Conservation (phyloP, 2,797 vertebrate genomes). For the Mormyrus hasselquistii region DNA sequence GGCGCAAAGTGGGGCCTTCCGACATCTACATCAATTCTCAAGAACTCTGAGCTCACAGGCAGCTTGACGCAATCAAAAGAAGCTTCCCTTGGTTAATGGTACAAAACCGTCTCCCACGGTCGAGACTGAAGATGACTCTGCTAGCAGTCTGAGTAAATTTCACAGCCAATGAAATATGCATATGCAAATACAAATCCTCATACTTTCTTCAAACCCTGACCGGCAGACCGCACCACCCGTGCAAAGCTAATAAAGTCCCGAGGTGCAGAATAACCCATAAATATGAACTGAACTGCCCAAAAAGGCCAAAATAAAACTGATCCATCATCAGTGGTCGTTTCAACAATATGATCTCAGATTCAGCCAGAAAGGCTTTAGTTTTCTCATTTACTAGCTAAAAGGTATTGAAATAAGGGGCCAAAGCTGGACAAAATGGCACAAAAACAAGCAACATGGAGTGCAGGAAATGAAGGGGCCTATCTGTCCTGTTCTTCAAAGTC, state of each 20-base stretch:
- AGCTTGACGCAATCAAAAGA: neutral
- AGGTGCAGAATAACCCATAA: slow-evolving; percentile 14
- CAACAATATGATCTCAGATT: neutral
- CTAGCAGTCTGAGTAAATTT: neutral
- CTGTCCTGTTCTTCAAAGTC: neutral
- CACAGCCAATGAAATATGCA: slow-evolving; percentile 9
- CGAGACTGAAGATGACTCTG: neutral
- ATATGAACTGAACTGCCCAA: neutral
- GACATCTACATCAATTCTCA: neutral
- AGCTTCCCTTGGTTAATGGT: neutral
- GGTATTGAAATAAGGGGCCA: neutral
- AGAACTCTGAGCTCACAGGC: neutral
- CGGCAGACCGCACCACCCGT: neutral
- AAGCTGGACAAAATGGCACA: neutral
- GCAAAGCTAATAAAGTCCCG: neutral
- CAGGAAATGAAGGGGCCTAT: neutral
- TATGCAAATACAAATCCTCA: slow-evolving; percentile 10
- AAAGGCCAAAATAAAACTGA: neutral
- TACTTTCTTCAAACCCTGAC: neutral
- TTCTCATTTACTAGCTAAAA: neutral
- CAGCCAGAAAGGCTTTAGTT: neutral
- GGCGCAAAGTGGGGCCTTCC: neutral
- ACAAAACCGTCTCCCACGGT: slow-evolving; percentile 12
- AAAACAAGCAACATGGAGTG: neutral
- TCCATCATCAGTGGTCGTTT: neutral